Percentiles rank a stretch among this genome's conserved stretches.
Evolutionary conservation across 2,797 vertebrate genomes (phyloP).

Genomic region (Mus spretus): DNA sequence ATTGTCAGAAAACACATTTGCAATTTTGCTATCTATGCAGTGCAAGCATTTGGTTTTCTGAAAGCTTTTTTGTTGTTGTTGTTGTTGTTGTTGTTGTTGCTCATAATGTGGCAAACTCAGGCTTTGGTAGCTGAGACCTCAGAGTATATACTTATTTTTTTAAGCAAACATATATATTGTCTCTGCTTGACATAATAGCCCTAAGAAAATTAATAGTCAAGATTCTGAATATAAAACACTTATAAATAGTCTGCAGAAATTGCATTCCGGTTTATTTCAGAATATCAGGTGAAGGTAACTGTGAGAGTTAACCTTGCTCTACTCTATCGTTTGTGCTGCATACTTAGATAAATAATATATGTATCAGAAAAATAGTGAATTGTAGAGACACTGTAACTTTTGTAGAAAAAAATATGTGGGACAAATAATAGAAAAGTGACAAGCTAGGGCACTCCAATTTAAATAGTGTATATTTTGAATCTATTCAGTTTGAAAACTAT

Average conservation of each 20-base stretch:
- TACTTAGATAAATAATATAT: neutral
- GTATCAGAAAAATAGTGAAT: neutral
- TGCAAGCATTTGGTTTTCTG: constrained; percentile 18
- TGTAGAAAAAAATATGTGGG: neutral
- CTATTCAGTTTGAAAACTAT: neutral
- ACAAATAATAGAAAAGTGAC: neutral
- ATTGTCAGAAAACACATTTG: neutral
- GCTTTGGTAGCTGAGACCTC: neutral
- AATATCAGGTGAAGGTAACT: neutral
- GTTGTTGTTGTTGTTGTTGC: neutral
- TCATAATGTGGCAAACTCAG: neutral
- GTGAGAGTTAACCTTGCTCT: neutral
- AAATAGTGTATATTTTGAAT: neutral
- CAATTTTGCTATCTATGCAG: neutral
- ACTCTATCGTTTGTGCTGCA: neutral
- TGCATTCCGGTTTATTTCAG: neutral
- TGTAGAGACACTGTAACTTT: neutral
- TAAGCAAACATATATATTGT: neutral
- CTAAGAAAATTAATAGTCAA: constrained; percentile 35
- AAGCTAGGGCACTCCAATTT: neutral
- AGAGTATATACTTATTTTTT: neutral
- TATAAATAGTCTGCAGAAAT: neutral
- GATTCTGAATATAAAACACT: neutral
- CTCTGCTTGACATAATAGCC: neutral
- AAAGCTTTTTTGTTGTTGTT: neutral